phyloP scores from a whole-genome alignment of 2,113 vertebrate genomes.

The Apaloderma vittatum region DNA sequence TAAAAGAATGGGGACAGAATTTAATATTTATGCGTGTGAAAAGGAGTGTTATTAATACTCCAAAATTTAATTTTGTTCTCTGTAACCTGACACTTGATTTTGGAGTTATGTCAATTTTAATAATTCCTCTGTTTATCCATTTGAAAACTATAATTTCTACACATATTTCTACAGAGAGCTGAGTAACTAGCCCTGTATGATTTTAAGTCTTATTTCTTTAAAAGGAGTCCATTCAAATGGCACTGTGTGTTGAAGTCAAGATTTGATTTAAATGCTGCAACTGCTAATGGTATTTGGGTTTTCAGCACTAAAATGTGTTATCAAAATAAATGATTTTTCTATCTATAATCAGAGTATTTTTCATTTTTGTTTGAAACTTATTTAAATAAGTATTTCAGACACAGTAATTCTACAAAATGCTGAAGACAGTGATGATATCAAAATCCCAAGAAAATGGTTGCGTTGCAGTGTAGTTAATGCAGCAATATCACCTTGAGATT shows the following conservation, averaged over 20 bases:
- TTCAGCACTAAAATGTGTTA: background rate
- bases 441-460: background rate
- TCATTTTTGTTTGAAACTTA: background rate
- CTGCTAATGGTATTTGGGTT: background rate
- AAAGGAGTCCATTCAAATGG: background rate
- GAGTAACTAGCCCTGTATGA: background rate
- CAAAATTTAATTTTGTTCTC: background rate
- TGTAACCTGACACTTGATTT: background rate
- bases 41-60: background rate
- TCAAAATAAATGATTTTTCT: background rate
- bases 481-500: constrained; percentile 1
- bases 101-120: background rate
- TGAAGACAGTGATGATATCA: background rate
- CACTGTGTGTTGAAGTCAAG: background rate
- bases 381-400: background rate
- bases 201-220: background rate
- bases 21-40: background rate
- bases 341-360: background rate
- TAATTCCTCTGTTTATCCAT: background rate
- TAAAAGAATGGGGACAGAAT: background rate
- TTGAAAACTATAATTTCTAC: background rate
- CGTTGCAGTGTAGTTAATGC: background rate
- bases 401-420: background rate
- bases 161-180: background rate
- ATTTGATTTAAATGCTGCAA: background rate